Percentiles rank a stretch among this genome's conserved stretches.
Conservation (phyloP, 2,797 vertebrate genomes). For the Mormyrops boulengeri region DNA sequence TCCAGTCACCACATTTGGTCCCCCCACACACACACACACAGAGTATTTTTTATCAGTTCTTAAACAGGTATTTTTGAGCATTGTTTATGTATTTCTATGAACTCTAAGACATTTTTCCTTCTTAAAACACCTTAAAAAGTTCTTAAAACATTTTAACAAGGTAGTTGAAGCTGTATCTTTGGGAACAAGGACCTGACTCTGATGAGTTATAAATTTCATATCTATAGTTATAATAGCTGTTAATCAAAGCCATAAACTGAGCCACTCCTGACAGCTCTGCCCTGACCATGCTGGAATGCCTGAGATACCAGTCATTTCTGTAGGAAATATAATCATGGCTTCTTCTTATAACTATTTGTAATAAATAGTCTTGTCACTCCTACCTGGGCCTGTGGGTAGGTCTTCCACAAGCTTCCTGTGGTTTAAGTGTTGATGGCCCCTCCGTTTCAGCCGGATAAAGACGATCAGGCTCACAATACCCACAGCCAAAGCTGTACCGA, state of each 20-base stretch:
- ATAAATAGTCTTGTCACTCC: not conserved
- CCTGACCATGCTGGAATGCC: not conserved
- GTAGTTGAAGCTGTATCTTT: not conserved
- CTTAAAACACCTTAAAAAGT: no score
- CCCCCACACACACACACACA: not conserved
- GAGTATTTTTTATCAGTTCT: not conserved
- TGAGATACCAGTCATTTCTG: not conserved
- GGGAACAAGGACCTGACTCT: not conserved
- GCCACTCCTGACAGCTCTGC: not conserved
- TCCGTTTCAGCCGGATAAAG: slow-evolving; percentile 63
- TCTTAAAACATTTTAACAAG: not conserved
- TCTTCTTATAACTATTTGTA: not conserved
- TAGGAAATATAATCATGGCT: not conserved
- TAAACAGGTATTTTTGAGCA: not conserved
- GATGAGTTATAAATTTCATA: not conserved
- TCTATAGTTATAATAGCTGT: not conserved
- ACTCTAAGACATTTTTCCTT: no score
- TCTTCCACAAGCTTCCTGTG: slow-evolving; percentile 81
- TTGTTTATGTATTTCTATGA: no score
- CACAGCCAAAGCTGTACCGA: slow-evolving; percentile 61
- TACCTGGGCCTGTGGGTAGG: slow-evolving; percentile 74
- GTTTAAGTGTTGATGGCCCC: slow-evolving; percentile 60
- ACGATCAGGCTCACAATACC: slow-evolving; percentile 58
- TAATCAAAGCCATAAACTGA: not conserved
- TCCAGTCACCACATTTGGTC: no score